A percentile compares a stretch with the other conserved stretches of the same genome.
phyloP scores from a whole-genome alignment of 2,113 vertebrate species.

The Dicentrarchus labrax region DNA sequence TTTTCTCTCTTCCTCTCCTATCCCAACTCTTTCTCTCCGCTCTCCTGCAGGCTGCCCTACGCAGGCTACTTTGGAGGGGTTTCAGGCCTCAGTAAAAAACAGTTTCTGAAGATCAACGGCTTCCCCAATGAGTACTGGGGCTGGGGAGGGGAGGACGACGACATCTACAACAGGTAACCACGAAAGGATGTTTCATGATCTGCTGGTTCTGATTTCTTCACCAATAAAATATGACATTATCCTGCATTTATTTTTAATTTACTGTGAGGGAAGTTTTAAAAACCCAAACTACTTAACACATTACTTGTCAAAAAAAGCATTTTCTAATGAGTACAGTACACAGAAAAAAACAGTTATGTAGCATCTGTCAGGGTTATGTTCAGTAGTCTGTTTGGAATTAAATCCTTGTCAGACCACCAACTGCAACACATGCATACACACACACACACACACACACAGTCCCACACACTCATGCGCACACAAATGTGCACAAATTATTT shows the following conservation, averaged over 20 bases:
- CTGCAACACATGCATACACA: background rate
- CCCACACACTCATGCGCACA: background rate
- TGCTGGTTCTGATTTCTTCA: background rate
- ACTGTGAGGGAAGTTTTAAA: background rate
- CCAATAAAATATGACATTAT: background rate
- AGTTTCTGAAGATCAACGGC: conserved; percentile 99
- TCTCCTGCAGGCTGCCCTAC: conserved; percentile 90
- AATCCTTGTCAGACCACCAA: conserved; percentile 2
- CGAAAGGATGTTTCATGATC: background rate
- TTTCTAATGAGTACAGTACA: background rate
- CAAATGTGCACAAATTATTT: conserved; percentile 10
- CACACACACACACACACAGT: background rate
- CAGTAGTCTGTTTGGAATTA: background rate
- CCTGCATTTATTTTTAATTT: background rate
- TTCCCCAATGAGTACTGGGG: conserved; percentile 99
- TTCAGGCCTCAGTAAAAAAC: conserved; percentile 96
- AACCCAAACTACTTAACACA: background rate
- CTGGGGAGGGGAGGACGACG: conserved; percentile 99
- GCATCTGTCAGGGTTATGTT: conserved; percentile 43
- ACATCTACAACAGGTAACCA: conserved; percentile 97
- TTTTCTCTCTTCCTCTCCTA: background rate
- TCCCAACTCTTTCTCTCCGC: background rate
- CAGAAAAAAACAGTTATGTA: background rate
- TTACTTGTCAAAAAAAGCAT: background rate
- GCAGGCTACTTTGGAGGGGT: conserved; percentile 98